A percentile compares a stretch with the other conserved stretches of the same genome.
These are phyloP conservation scores for Perccottus glenii DNA, from an alignment of 2,113 vertebrate species.

Conservation along the genomic window DNA sequence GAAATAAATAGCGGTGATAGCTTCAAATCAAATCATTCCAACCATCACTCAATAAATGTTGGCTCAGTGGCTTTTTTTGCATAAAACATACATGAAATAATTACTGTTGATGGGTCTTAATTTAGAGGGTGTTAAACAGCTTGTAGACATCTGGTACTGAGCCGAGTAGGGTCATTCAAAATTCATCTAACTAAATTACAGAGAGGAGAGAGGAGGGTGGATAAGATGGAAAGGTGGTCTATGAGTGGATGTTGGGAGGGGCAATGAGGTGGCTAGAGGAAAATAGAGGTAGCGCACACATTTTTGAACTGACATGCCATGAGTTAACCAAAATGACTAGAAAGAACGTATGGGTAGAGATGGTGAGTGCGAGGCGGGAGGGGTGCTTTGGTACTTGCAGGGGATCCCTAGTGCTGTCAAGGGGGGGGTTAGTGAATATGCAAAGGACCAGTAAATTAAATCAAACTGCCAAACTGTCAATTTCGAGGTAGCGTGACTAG, in stretches of 20 bases:
- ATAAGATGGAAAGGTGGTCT: conserved; percentile 21
- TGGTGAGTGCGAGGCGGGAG: background rate
- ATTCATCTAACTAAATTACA: conserved; percentile 97
- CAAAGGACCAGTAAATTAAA: conserved; percentile 99
- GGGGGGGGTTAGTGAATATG: conserved; percentile 88
- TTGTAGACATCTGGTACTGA: conserved; percentile 99
- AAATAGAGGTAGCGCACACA: conserved; percentile 82
- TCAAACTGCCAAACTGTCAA: conserved; percentile 99
- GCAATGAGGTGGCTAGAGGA: conserved; percentile 55
- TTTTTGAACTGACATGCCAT: conserved; percentile 88
- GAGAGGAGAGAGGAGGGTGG: conserved; percentile 58
- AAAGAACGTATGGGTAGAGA: conserved; percentile 57
- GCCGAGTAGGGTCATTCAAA: conserved; percentile 98
- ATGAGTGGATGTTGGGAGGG: conserved; percentile 24
- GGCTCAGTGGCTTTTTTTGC: conserved; percentile 87
- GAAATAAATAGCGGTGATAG: conserved; percentile 62
- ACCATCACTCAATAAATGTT: conserved; percentile 88
- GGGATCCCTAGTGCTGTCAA: conserved; percentile 87
- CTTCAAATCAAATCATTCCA: conserved; percentile 82
- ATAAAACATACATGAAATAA: conserved; percentile 98
- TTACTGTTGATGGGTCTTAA: conserved; percentile 97
- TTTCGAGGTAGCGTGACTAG: conserved; percentile 91
- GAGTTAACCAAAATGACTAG: conserved; percentile 93
- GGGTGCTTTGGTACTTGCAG: conserved; percentile 76
- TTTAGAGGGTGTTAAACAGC: conserved; percentile 99